A percentile compares a stretch with the other conserved stretches of the same genome.
phyloP scores from a whole-genome alignment of 2,113 vertebrate genomes.

The Morone saxatilis region DNA sequence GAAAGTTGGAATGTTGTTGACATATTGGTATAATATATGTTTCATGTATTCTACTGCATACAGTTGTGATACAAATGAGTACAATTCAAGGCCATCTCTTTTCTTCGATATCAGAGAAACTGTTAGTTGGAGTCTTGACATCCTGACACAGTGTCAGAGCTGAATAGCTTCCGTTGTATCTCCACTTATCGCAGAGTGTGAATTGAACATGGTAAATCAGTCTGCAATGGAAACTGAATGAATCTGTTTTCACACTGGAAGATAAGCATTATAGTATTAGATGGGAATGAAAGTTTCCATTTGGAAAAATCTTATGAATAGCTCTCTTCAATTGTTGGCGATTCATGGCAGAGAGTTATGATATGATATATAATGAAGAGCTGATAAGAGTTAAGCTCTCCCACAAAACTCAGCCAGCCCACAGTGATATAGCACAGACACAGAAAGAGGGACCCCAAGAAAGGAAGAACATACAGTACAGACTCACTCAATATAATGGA shows the following conservation, averaged over 20 bases:
- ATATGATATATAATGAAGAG: conserved; percentile 58
- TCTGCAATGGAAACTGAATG: conserved; percentile 50
- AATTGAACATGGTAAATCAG: conserved; percentile 63
- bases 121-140: conserved; percentile 24
- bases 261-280: conserved; percentile 56
- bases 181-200: conserved; percentile 55
- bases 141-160: conserved; percentile 29
- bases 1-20: conserved; percentile 22
- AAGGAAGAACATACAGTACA: background rate
- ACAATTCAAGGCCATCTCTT: conserved; percentile 31
- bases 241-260: conserved; percentile 48
- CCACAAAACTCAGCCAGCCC: conserved; percentile 16
- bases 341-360: conserved; percentile 30
- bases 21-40: background rate
- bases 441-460: background rate
- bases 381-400: conserved; percentile 52
- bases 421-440: conserved; percentile 24
- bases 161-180: conserved; percentile 52
- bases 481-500: background rate
- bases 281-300: conserved; percentile 52
- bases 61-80: conserved; percentile 30
- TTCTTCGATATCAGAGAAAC: conserved; percentile 23
- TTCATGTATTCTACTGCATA: conserved; percentile 11
- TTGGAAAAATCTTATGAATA: conserved; percentile 44
- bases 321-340: conserved; percentile 31